Evolutionary conservation across 2,797 vertebrate genomes (phyloP).

Genomic region (Enteromius radiatus): DNA sequence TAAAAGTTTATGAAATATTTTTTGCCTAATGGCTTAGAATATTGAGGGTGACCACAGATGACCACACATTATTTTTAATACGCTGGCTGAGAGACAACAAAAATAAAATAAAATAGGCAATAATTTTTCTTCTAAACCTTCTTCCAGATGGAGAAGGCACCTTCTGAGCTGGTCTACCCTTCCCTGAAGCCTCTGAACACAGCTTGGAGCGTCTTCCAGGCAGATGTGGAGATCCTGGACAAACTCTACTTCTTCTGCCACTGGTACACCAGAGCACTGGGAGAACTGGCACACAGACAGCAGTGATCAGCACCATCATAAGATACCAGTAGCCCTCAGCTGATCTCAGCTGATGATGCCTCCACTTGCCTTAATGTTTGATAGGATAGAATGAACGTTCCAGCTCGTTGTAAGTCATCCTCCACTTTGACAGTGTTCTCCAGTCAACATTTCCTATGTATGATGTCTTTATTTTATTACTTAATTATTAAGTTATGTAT

Average conservation of each 20-base stretch:
- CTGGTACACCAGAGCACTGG: slow-evolving; percentile 63
- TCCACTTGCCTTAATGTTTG: slow-evolving; percentile 25
- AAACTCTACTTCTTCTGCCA: slow-evolving; percentile 60
- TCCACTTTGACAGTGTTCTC: slow-evolving; percentile 1
- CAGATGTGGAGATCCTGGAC: slow-evolving; percentile 63
- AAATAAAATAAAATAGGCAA: background rate
- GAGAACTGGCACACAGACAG: slow-evolving; percentile 37
- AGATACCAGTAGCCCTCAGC: background rate
- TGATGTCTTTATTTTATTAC: slow-evolving; percentile 19
- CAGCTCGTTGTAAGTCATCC: background rate
- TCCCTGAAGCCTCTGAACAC: slow-evolving; percentile 49
- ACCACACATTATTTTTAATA: background rate
- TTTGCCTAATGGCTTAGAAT: background rate
- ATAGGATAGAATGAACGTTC: background rate
- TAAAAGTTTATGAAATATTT: no score
- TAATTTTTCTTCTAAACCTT: background rate
- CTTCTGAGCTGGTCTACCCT: background rate
- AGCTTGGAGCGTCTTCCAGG: slow-evolving; percentile 59
- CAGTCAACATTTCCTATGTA: slow-evolving; percentile 23
- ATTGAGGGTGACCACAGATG: background rate
- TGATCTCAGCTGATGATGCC: background rate
- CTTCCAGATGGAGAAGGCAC: slow-evolving; percentile 7
- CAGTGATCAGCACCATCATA: background rate
- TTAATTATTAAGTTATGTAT: slow-evolving; percentile 42
- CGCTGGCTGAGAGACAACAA: background rate